Conservation (phyloP, 2,797 vertebrate genomes). For the Otus scops region DNA sequence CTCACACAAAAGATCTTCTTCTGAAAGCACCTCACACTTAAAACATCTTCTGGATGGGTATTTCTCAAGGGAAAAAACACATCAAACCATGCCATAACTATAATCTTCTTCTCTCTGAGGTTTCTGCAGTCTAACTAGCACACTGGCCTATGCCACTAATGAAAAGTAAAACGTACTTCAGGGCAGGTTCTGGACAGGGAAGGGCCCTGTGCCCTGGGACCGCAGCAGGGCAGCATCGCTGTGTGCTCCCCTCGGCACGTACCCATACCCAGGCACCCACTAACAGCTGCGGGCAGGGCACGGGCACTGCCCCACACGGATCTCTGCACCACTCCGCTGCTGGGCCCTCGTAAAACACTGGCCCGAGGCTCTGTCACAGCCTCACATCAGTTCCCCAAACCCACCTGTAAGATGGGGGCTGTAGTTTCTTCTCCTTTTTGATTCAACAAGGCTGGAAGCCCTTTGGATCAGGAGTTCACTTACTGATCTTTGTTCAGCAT, state of each 20-base stretch:
- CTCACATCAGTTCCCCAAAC: not conserved
- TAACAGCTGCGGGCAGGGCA: not conserved
- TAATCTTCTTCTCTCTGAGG: not conserved
- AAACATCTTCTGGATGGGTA: not conserved
- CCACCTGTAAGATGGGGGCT: not conserved
- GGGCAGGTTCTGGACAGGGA: not conserved
- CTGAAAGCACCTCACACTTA: not conserved
- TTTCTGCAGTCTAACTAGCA: not conserved
- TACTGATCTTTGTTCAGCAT: not conserved
- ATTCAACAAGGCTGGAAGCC: not conserved
- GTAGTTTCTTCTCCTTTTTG: not conserved
- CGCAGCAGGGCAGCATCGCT: not conserved
- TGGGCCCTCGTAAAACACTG: not conserved
- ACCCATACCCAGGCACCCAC: not conserved
- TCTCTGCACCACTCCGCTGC: not conserved
- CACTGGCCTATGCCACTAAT: too few species aligned
- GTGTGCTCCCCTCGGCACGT: fast-evolving
- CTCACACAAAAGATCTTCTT: not conserved
- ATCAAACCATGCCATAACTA: not conserved
- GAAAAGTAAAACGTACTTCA: not conserved
- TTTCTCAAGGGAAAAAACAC: not conserved
- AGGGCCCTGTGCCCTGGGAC: not conserved
- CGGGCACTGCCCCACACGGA: not conserved
- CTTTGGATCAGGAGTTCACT: not conserved
- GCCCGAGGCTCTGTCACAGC: not conserved